phyloP scores from a whole-genome alignment of 2,888 invertebrate species.

The Tinea semifulvella region DNA sequence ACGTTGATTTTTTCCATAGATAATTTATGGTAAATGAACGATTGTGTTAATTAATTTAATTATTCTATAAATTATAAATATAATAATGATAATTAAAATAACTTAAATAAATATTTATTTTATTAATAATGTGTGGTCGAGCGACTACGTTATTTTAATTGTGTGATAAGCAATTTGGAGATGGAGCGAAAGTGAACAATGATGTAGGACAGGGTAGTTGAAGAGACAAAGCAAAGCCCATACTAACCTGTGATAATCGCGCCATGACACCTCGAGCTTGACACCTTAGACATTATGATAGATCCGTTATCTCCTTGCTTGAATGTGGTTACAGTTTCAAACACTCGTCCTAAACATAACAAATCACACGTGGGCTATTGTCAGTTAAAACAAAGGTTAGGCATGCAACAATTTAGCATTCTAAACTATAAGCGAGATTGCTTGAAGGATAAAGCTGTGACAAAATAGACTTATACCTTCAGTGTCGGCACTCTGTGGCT shows the following conservation, averaged over 20 bases:
- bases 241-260: constrained; percentile 72
- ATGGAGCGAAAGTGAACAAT: constrained; percentile 19
- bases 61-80: background rate
- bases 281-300: constrained; percentile 64
- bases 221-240: constrained; percentile 16
- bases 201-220: constrained; percentile 11
- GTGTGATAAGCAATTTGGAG: constrained; percentile 15
- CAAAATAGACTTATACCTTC: constrained; percentile 49
- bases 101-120: background rate
- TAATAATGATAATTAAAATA: background rate
- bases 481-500: constrained; percentile 58
- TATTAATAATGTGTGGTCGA: background rate
- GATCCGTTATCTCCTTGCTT: constrained; percentile 56
- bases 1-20: constrained; percentile 40
- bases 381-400: constrained; percentile 54
- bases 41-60: constrained; percentile 14
- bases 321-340: constrained; percentile 64
- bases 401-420: constrained; percentile 48
- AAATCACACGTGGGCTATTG: constrained; percentile 51
- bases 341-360: constrained; percentile 64
- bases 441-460: constrained; percentile 39
- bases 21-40: constrained; percentile 26
- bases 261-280: constrained; percentile 70
- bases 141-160: background rate
- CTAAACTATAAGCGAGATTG: constrained; percentile 39